These are phyloP conservation scores for Apis mellifera DNA, from an alignment of 1,140 invertebrate genomes.

Conservation along the genomic window Amel_HAv3.1 CM009937.2:1391001-1391500, in stretches of 20 bases:
- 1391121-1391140: slow-evolving; percentile 91
- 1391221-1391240: slow-evolving; percentile 96
- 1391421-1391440: slow-evolving; percentile 91
- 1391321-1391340: slow-evolving; percentile 96
- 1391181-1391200: slow-evolving; percentile 95
- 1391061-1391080: slow-evolving; percentile 96
- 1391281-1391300: slow-evolving; percentile 93
- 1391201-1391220: slow-evolving; percentile 95
- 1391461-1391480: slow-evolving; percentile 94
- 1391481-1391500: slow-evolving; percentile 89
- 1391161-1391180: slow-evolving; percentile 93
- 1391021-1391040: slow-evolving; percentile 98
- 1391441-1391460: slow-evolving; percentile 94
- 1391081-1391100: slow-evolving; percentile 92
- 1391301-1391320: slow-evolving; percentile 92
- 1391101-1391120: slow-evolving; percentile 88
- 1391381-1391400: slow-evolving; percentile 95
- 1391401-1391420: slow-evolving; percentile 94
- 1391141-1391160: slow-evolving; percentile 97
- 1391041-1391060: slow-evolving; percentile 95
- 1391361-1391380: slow-evolving; percentile 92
- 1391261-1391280: slow-evolving; percentile 96
- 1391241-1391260: slow-evolving; percentile 94
- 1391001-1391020: slow-evolving; percentile 97
- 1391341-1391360: slow-evolving; percentile 90